A percentile compares a stretch with the other conserved stretches of the same genome.
Conservation (phyloP, 2,888 invertebrate species). For the Emmelina monodactyla region DNA sequence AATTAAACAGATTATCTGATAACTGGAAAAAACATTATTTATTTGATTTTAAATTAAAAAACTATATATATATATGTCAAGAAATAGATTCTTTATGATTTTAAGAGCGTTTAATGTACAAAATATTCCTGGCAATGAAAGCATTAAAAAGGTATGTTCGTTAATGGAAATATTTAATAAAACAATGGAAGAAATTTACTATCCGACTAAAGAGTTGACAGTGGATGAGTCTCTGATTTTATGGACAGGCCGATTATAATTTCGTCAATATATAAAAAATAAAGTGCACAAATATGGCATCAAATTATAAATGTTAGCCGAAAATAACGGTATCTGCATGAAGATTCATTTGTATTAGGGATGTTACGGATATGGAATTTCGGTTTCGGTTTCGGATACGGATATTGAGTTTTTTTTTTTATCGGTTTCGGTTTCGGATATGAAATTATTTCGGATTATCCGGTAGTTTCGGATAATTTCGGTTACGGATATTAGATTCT, state of each 20-base stretch:
- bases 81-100: constrained; percentile 10
- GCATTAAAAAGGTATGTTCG: constrained; percentile 7
- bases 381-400: too few relatives aligned
- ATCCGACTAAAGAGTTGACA: constrained; percentile 4
- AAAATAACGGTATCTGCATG: constrained; percentile 21
- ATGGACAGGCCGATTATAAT: constrained; percentile 21
- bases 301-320: constrained; percentile 26
- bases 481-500: too few relatives aligned
- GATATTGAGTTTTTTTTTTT: neutral
- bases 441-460: too few relatives aligned
- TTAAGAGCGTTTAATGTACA: constrained; percentile 8
- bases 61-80: constrained; percentile 7
- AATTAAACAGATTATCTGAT: constrained; percentile 12
- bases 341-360: constrained; percentile 16
- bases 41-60: constrained; percentile 7
- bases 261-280: constrained; percentile 26
- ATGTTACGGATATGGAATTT: too few relatives aligned
- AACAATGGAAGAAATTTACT: constrained; percentile 7
- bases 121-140: constrained; percentile 7
- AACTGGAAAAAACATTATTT: constrained; percentile 8
- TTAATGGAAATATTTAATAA: constrained; percentile 6
- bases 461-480: too few relatives aligned
- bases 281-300: constrained; percentile 29
- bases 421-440: too few relatives aligned
- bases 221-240: constrained; percentile 9